phyloP scores from a whole-genome alignment of 2,888 invertebrate genomes.

The Parapristionchus giblindavisi region DNA sequence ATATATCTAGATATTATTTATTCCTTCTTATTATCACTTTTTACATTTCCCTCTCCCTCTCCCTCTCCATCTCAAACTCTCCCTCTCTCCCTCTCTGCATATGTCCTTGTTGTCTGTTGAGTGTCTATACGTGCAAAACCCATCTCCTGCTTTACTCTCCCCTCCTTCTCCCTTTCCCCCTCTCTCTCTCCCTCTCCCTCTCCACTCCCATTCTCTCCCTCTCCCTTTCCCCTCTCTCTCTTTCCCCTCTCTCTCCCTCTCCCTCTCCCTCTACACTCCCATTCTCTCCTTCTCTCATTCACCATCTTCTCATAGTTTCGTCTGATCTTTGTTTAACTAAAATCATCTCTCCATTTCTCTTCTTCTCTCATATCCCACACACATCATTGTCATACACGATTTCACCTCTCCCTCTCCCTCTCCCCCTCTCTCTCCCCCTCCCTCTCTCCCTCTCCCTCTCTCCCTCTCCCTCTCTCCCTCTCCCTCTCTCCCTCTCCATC shows the following conservation, averaged over 20 bases:
- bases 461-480: constrained; percentile 42
- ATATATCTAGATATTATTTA: too few species aligned
- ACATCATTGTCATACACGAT: constrained; percentile 30
- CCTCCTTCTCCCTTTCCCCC: constrained; percentile 16
- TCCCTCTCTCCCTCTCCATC: constrained; percentile 40
- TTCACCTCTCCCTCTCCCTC: constrained; percentile 22
- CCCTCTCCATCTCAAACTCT: too few species aligned
- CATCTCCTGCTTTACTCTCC: not conserved
- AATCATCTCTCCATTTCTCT: constrained; percentile 5
- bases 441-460: constrained; percentile 30
- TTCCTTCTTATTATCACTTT: too few species aligned
- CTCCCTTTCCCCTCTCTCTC: not conserved
- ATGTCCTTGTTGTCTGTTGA: too few species aligned
- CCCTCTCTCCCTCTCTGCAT: too few species aligned
- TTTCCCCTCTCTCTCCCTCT: not conserved
- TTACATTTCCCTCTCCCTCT: too few species aligned
- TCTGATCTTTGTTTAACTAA: constrained; percentile 18
- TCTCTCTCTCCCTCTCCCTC: not conserved
- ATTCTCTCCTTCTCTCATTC: constrained; percentile 2
- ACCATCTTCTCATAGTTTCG: not conserved
- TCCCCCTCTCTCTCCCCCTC: constrained; percentile 35
- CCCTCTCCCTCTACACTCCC: constrained; percentile 9
- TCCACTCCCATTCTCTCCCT: not conserved
- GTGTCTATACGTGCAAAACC: too few species aligned
- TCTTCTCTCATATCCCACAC: too few species aligned